Evolutionary conservation across 2,113 vertebrate species (phyloP).

Genomic region (Perognathus longimembris): DNA sequence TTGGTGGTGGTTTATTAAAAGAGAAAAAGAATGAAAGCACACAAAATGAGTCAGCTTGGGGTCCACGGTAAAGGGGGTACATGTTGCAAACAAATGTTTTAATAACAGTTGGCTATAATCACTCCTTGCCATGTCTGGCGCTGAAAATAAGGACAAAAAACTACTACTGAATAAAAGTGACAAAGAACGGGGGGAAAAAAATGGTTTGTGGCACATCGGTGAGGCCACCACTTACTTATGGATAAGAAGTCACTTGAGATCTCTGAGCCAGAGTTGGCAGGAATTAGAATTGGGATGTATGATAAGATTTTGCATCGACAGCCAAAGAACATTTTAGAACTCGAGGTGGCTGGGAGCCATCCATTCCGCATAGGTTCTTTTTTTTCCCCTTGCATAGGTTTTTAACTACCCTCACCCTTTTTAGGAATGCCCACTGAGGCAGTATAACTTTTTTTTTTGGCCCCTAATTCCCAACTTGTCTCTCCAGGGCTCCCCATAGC

Average conservation of each 20-base stretch:
- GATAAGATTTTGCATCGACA: neutral
- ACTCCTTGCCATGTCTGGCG: slow-evolving; percentile 91
- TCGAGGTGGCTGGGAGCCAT: fast-evolving
- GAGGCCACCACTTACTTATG: neutral
- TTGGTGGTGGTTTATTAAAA: slow-evolving; percentile 86
- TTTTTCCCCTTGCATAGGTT: no score
- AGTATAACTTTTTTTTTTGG: neutral
- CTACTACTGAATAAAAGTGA: slow-evolving; percentile 93
- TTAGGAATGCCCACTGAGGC: fast-evolving
- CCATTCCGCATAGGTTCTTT: no score
- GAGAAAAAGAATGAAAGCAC: slow-evolving; percentile 87
- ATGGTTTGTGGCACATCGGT: neutral
- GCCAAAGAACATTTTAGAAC: neutral
- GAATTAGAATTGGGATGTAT: neutral
- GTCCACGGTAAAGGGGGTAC: slow-evolving; percentile 89
- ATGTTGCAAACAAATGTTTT: slow-evolving; percentile 90
- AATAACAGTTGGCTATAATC: slow-evolving; percentile 93
- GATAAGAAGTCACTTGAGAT: neutral
- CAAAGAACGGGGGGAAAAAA: slow-evolving; percentile 90
- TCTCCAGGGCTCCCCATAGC: neutral
- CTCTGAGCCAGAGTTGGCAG: neutral
- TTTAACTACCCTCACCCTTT: neutral
- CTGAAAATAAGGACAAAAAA: slow-evolving; percentile 86
- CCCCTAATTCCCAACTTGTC: neutral
- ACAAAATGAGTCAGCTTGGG: slow-evolving; percentile 89